Evolutionary conservation across 2,113 vertebrate species (phyloP).

Genomic region (Clarias gariepinus): DNA sequence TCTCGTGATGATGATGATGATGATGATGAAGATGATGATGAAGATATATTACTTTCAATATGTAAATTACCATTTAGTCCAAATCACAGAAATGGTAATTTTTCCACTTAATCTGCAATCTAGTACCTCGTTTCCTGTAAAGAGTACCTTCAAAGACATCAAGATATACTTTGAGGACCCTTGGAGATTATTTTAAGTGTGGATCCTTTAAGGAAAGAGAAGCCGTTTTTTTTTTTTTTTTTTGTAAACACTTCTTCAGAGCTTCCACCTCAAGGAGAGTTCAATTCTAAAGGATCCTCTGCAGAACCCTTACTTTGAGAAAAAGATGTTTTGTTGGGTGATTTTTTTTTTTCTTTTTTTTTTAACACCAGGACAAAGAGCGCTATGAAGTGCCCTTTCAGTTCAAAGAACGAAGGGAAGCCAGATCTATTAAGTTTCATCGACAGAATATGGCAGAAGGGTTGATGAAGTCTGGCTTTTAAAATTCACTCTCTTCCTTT

Average conservation of each 20-base stretch:
- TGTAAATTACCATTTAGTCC: not conserved
- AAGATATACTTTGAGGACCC: constrained; percentile 33
- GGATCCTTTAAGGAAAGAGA: not conserved
- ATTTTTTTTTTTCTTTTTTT: not conserved
- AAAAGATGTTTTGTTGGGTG: not conserved
- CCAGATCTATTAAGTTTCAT: constrained; percentile 31
- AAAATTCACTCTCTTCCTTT: not conserved
- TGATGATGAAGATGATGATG: too few species aligned
- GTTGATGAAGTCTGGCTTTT: constrained; percentile 21
- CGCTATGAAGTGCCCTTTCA: constrained; percentile 31
- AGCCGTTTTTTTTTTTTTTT: not conserved
- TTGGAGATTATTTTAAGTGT: constrained; percentile 8
- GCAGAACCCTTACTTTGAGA: not conserved
- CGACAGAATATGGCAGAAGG: constrained; percentile 6
- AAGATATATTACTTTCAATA: too few species aligned
- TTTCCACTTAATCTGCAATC: not conserved
- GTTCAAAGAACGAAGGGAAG: constrained; percentile 15
- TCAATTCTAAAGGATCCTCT: constrained; percentile 36
- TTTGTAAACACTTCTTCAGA: constrained; percentile 41
- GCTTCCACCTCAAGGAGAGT: constrained; percentile 29
- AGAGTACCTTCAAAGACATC: not conserved
- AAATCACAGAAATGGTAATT: not conserved
- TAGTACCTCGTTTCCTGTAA: not conserved
- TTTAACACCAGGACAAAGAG: not conserved
- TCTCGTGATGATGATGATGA: not conserved